Conservation (phyloP, 1,140 invertebrate species). For the Pomacea maculata region DNA sequence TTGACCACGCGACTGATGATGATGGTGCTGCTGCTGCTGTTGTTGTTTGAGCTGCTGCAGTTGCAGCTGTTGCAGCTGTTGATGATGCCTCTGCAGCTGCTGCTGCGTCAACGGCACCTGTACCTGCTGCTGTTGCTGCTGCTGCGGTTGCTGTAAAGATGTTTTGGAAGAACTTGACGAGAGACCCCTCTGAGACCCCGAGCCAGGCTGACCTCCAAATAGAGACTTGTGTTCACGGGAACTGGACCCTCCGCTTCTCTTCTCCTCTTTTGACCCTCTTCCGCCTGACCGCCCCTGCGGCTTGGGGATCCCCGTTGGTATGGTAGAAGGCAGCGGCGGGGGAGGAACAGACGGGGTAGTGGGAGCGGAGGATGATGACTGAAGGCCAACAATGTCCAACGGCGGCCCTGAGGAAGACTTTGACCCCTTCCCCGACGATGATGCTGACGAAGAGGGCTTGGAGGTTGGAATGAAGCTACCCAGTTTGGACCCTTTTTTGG, state of each 20-base stretch:
- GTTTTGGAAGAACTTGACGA: constrained; percentile 22
- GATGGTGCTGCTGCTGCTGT: constrained; percentile 27
- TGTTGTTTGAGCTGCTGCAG: constrained; percentile 20
- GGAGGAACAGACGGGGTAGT: constrained; percentile 21
- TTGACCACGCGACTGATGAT: constrained; percentile 4
- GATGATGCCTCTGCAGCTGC: constrained; percentile 39
- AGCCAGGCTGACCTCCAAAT: constrained; percentile 29
- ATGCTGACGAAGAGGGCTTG: constrained; percentile 38
- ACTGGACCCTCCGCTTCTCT: constrained; percentile 30
- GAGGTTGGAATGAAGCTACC: constrained; percentile 51
- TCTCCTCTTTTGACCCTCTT: constrained; percentile 43
- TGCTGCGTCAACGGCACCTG: constrained; percentile 31
- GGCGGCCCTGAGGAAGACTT: constrained; percentile 8
- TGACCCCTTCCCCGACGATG: constrained; percentile 29
- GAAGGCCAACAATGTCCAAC: not conserved
- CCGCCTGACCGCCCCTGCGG: constrained; percentile 42
- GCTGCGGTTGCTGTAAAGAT: constrained; percentile 27
- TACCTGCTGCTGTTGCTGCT: constrained; percentile 36
- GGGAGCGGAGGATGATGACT: constrained; percentile 19
- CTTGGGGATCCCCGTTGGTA: constrained; percentile 43
- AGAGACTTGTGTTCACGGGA: constrained; percentile 28
- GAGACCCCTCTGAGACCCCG: constrained; percentile 16
- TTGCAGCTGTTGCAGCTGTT: constrained; percentile 33
- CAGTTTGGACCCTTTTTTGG: constrained; percentile 52
- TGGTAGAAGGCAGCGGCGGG: constrained; percentile 38